Percentiles rank a stretch among this genome's conserved stretches.
These are phyloP conservation scores for Phataginus tricuspis DNA, from an alignment of 2,797 vertebrate species.

Conservation along the genomic window DNA sequence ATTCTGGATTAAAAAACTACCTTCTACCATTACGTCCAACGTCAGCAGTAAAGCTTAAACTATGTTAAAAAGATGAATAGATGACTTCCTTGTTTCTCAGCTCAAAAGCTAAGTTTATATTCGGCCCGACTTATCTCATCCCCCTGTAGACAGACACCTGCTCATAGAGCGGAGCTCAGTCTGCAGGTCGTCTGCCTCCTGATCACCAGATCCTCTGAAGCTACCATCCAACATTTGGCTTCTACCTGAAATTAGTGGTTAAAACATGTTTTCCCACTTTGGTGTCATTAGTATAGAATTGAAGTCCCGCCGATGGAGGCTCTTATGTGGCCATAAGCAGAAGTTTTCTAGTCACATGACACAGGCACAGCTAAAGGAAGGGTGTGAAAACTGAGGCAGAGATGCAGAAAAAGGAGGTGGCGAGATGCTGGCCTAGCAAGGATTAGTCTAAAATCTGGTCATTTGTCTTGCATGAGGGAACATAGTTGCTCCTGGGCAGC, in stretches of 20 bases:
- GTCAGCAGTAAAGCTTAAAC: slow-evolving; percentile 15
- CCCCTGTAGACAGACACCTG: neutral
- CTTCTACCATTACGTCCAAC: neutral
- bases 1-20: slow-evolving; percentile 6
- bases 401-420: neutral
- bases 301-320: neutral
- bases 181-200: neutral
- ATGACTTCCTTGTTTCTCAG: neutral
- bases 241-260: neutral
- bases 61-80: slow-evolving; percentile 2
- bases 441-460: neutral
- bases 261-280: neutral
- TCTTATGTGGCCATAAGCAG: neutral
- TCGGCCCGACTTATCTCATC: neutral
- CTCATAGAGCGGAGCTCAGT: neutral
- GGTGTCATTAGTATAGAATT: neutral
- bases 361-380: neutral
- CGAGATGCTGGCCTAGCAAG: neutral
- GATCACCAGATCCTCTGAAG: neutral
- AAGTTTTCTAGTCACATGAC: neutral
- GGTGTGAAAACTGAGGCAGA: neutral
- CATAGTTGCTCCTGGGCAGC: neutral
- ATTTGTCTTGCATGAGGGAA: neutral
- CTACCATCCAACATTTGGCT: neutral
- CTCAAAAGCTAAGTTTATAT: slow-evolving; percentile 42